phyloP scores from a whole-genome alignment of 2,888 invertebrate genomes.

The Diplolepis rosae region DNA sequence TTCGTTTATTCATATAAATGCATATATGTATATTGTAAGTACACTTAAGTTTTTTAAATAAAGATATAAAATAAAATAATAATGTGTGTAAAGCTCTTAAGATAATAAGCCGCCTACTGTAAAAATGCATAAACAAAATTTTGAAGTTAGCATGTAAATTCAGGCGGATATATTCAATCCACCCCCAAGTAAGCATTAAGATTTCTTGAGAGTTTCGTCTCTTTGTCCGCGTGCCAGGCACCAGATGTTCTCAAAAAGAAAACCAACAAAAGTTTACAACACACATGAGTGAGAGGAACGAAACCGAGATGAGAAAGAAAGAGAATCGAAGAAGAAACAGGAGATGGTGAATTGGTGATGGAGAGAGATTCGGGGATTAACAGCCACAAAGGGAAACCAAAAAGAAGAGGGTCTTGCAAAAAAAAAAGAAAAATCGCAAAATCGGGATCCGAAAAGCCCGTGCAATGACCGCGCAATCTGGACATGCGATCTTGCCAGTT shows the following conservation, averaged over 20 bases:
- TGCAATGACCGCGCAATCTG: constrained; percentile 65
- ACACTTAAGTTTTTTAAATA: too few species aligned
- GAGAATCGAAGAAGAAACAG: background rate
- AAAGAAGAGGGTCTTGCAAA: constrained; percentile 46
- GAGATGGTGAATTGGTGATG: background rate
- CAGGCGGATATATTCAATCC: background rate
- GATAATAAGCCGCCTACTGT: too few species aligned
- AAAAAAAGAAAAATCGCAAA: constrained; percentile 51
- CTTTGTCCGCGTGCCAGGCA: constrained; percentile 62
- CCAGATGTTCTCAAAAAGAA: constrained; percentile 67
- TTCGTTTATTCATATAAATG: too few species aligned
- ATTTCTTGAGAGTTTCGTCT: constrained; percentile 55
- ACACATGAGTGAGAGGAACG: constrained; percentile 37
- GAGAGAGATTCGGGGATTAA: constrained; percentile 54
- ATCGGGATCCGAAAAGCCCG: constrained; percentile 63
- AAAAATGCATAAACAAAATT: too few species aligned
- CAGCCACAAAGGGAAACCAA: constrained; percentile 60
- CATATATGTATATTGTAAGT: too few species aligned
- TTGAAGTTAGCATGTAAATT: constrained; percentile 6
- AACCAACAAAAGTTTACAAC: constrained; percentile 56
- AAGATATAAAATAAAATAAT: too few species aligned
- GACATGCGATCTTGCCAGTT: constrained; percentile 55
- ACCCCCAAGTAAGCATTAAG: constrained; percentile 48
- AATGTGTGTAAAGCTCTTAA: too few species aligned
- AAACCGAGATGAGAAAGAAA: constrained; percentile 8